Conservation (phyloP, 1,140 invertebrate genomes). For the Lucilia sericata region DNA sequence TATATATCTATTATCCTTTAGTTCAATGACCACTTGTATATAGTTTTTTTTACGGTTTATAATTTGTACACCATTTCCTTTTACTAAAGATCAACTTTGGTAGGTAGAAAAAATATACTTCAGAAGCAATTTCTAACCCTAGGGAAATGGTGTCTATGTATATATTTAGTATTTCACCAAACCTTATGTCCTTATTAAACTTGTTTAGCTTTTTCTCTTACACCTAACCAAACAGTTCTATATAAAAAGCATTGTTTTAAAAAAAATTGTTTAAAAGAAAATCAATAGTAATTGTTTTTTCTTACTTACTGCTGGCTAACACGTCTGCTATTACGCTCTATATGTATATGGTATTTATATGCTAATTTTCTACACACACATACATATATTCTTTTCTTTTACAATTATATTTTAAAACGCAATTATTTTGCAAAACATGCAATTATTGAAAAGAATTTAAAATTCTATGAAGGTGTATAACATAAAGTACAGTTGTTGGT, state of each 20-base stretch:
- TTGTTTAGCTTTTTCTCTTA: too few relatives aligned
- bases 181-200: too few relatives aligned
- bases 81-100: too few relatives aligned
- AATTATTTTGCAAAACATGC: neutral
- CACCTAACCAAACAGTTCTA: too few relatives aligned
- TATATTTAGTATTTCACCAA: too few relatives aligned
- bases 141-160: too few relatives aligned
- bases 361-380: neutral
- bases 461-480: neutral
- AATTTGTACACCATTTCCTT: neutral
- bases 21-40: constrained; percentile 39
- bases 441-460: neutral
- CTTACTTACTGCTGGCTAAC: neutral
- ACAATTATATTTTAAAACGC: neutral
- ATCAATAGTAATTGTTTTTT: neutral
- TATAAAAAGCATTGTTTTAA: too few relatives aligned
- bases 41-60: neutral
- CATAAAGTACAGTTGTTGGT: neutral
- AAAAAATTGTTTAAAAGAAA: too few relatives aligned
- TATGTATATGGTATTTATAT: neutral
- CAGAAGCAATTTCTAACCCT: too few relatives aligned
- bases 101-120: too few relatives aligned
- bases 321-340: neutral
- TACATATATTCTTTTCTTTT: neutral
- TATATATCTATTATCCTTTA: constrained; percentile 7